These are phyloP conservation scores for Oxyura jamaicensis DNA, from an alignment of 2,113 vertebrate genomes.

Conservation along the genomic window DNA sequence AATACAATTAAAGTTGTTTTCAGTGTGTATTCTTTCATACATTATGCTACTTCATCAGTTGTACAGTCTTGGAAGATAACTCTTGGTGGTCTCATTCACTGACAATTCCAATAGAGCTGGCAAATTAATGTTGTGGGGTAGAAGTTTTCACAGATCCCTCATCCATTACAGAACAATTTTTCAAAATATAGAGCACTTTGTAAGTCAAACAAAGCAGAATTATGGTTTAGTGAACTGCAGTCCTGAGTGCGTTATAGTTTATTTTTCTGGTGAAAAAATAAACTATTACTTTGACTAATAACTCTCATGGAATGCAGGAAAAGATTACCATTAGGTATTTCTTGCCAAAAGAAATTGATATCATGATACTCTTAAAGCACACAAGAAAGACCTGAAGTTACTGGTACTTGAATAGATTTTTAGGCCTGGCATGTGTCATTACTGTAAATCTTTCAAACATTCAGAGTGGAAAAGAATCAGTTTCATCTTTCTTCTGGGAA, in stretches of 20 bases:
- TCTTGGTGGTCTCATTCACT: conserved; percentile 79
- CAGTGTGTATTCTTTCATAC: background rate
- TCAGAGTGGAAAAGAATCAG: conserved; percentile 26
- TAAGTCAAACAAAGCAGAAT: conserved; percentile 91
- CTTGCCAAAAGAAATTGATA: conserved; percentile 82
- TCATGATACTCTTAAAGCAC: conserved; percentile 70
- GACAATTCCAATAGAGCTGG: conserved; percentile 69
- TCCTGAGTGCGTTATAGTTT: conserved; percentile 84
- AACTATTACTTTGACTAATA: conserved; percentile 94
- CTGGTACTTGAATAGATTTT: conserved; percentile 59
- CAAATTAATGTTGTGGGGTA: conserved; percentile 70
- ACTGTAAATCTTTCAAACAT: conserved; percentile 67
- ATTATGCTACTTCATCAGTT: background rate
- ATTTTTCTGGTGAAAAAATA: conserved; percentile 92
- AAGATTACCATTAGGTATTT: conserved; percentile 71
- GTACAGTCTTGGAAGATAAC: conserved; percentile 53
- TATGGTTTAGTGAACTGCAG: conserved; percentile 72
- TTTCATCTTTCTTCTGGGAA: conserved; percentile 51
- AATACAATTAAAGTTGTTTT: background rate
- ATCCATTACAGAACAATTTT: conserved; percentile 89
- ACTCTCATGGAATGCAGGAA: conserved; percentile 86
- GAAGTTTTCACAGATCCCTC: conserved; percentile 76
- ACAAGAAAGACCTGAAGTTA: conserved; percentile 65
- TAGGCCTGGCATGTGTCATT: conserved; percentile 70
- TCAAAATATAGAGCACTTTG: conserved; percentile 84